These are phyloP conservation scores for Axis porcinus DNA, from an alignment of 2,113 vertebrate species.

Conservation along the genomic window DNA sequence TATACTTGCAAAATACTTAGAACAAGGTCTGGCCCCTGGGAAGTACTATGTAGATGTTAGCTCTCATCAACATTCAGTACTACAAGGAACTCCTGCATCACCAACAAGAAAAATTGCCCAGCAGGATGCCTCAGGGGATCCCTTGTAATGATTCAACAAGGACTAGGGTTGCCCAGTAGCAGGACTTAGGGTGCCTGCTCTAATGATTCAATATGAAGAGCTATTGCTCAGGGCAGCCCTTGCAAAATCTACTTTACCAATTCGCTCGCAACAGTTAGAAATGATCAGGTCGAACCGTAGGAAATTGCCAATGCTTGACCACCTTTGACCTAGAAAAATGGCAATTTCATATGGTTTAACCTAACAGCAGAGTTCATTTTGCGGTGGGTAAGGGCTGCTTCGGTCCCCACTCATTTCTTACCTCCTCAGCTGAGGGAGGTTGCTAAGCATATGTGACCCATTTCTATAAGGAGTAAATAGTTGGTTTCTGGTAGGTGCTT, in stretches of 20 bases:
- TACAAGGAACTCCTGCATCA: background rate
- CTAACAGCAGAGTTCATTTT: constrained; percentile 8
- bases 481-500: constrained; percentile 27
- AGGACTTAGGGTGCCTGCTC: background rate
- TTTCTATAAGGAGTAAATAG: constrained; percentile 9
- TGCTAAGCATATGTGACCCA: constrained; percentile 4
- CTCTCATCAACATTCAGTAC: background rate
- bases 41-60: background rate
- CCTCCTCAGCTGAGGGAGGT: background rate
- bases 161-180: background rate
- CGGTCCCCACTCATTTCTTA: background rate
- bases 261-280: background rate
- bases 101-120: background rate
- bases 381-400: background rate
- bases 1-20: background rate
- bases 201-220: background rate
- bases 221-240: background rate
- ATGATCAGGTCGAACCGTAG: background rate
- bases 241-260: background rate
- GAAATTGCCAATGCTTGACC: background rate
- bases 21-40: background rate
- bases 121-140: background rate
- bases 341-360: background rate
- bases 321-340: background rate
- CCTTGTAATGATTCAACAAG: background rate